Conservation (phyloP, 2,113 vertebrate genomes). For the Cheirogaleus medius region DNA sequence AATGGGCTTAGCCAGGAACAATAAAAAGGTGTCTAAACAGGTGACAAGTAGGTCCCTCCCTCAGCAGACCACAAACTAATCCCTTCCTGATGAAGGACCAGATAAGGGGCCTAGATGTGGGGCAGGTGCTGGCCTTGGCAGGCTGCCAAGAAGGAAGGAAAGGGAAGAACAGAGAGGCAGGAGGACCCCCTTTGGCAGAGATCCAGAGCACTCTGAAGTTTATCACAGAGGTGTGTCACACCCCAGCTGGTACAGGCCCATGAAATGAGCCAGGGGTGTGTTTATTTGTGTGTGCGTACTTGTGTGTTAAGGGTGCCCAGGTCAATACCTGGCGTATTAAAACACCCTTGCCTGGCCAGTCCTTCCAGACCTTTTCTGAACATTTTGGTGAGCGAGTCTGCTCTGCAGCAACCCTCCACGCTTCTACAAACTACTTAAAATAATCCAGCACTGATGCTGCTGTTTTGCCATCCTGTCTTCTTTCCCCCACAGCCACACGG, state of each 20-base stretch:
- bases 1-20: neutral
- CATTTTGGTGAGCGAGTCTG: neutral
- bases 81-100: neutral
- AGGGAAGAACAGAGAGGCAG: neutral
- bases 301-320: neutral
- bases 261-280: neutral
- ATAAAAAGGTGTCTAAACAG: constrained; percentile 16
- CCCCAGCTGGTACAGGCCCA: neutral
- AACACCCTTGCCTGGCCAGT: neutral
- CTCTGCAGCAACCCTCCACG: neutral
- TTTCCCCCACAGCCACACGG: neutral
- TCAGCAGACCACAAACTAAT: neutral
- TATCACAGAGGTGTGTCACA: neutral
- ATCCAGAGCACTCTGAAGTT: neutral
- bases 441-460: neutral
- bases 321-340: neutral
- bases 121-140: neutral
- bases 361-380: neutral
- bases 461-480: neutral
- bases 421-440: neutral
- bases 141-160: neutral
- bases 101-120: neutral
- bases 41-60: neutral
- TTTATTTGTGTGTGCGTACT: neutral
- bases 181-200: neutral